Evolutionary conservation across 2,797 vertebrate genomes (phyloP), one percentile per base, ranked within the genome.

Genomic region (Martes flavigula): DNA sequence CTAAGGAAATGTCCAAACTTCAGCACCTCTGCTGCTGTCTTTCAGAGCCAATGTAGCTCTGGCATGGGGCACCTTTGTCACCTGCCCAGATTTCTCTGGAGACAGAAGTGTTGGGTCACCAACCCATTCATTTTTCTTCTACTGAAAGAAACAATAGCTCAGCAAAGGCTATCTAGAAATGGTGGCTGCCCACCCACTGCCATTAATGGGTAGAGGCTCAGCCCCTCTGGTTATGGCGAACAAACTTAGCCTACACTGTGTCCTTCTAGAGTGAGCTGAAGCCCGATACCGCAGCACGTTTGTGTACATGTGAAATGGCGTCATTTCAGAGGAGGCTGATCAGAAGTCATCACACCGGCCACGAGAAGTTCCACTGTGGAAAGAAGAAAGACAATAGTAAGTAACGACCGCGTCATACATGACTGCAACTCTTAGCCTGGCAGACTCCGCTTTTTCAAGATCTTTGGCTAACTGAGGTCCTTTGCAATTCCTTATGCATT

Each of bases 31-130:
- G 46, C 48, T 58, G 21, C 68, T 56, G 1, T 11, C 25, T 82
- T 92, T 25, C 84, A 43, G 64, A 75, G 35, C 27, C 77, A 40
- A 35, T 72, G 96, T 0, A 5, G 97, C 25, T 92, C 98, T 2
- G 98, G 97, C 54, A 98, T 98, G 87, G 98, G 99, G 99, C 98
- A 25, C 99, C 99, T 48, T 98, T 95, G 51, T 98, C 99, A 79
- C 98, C 99, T 3, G 98, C 97, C 58, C 98, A 98, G 0, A 97
- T 95, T 99, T 99, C 6, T 99, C 97, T 18, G 92, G 98, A 94
- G 97, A 96, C 0, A 3, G 92, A 9, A 77, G 27, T 40, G 32
- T 43, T 77, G n/a, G 27, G 8, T 82, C 23, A 62, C 54, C 73
- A 81, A 27, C 60, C 7, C n/a, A 60, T 58, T 78, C n/a, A 35